Base-by-base conservation (phyloP, 2,888 invertebrate genomes). In the Zaprionus lineosus region DNA sequence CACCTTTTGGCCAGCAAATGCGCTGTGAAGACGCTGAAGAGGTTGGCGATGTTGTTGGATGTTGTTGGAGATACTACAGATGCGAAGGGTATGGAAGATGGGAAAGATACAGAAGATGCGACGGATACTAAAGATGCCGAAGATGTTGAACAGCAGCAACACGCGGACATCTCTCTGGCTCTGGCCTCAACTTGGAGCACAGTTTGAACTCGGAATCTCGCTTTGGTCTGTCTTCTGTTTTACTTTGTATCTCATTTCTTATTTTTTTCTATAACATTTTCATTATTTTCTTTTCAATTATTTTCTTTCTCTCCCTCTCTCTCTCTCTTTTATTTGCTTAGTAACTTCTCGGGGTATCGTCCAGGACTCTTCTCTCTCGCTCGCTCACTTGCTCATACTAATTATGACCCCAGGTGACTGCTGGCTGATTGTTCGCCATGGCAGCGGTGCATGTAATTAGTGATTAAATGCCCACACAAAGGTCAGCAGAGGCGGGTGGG, bases 381-480 rank as follows among this genome's bases (percentile, higher is more conserved):
- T 34, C 8, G 50, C 37, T 53, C 67, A 83, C 76, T 85, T 84
- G 86, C 86, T 73, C 67, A 76, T 82, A 77, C 84, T 85, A 85
- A 81, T 85, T 85, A 85, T 81, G 81, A 79, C 85, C 84, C 77
- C 70, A 74, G 85, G 85, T 75, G 61, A 64, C 62, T 63, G 51
- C 52, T 41, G 60, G 70, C 43, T 78, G 74, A 64, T 65, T 77
- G 74, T 76, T 71, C 19, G 66, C 72, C 72, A 51, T 59, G 68
- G 68, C 68, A 68, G 43, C 81, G 64, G 58, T 84, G 81, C 82
- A 82, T 74, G 71, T 82, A 82, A 82, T 82, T 82, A 82, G 81
- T 82, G 84, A 77, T 82, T 86, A 86, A 86, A 81, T 82, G 68
- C 66, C 64, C 72, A 84, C 81, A 82, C 81, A 74, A 59, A 78